phyloP scores from a whole-genome alignment of 2,797 vertebrate genomes.

The Cynodonichthys magdalenae region DNA sequence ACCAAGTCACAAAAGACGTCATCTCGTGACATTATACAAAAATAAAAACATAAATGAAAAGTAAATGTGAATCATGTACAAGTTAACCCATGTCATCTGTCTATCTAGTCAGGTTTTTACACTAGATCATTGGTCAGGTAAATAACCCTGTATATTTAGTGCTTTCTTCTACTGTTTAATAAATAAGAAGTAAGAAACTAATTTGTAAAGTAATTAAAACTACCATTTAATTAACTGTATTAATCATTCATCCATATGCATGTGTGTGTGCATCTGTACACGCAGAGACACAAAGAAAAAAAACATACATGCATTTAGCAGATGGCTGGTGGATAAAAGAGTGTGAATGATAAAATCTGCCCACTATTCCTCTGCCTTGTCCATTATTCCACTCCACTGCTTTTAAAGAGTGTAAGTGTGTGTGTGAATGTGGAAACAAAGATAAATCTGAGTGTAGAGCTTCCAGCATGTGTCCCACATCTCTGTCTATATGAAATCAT shows the following conservation, averaged over 20 bases:
- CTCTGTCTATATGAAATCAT: slow-evolving; percentile 46
- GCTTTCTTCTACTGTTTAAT: slow-evolving; percentile 9
- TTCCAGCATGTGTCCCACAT: slow-evolving; percentile 29
- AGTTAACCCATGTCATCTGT: background rate
- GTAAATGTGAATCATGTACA: no score
- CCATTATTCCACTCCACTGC: slow-evolving; percentile 78
- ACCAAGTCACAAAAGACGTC: no score
- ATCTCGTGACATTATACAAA: no score
- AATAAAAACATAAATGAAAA: no score
- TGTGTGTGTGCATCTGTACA: background rate
- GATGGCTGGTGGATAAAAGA: slow-evolving; percentile 75
- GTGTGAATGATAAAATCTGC: slow-evolving; percentile 78
- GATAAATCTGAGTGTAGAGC: slow-evolving; percentile 27
- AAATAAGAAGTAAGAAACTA: slow-evolving; percentile 7
- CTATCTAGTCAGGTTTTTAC: background rate
- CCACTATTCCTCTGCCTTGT: slow-evolving; percentile 69
- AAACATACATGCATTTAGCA: slow-evolving; percentile 65
- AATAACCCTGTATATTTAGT: background rate
- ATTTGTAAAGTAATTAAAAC: slow-evolving; percentile 6
- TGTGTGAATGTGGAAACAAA: slow-evolving; percentile 8
- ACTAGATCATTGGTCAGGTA: no score
- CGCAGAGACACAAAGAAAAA: slow-evolving; percentile 34
- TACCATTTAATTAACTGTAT: slow-evolving; percentile 13
- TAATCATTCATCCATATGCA: slow-evolving; percentile 21
- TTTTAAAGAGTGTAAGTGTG: slow-evolving; percentile 47